Base-by-base conservation (phyloP, 2,888 invertebrate genomes). In the Heliconius charithonia region DNA sequence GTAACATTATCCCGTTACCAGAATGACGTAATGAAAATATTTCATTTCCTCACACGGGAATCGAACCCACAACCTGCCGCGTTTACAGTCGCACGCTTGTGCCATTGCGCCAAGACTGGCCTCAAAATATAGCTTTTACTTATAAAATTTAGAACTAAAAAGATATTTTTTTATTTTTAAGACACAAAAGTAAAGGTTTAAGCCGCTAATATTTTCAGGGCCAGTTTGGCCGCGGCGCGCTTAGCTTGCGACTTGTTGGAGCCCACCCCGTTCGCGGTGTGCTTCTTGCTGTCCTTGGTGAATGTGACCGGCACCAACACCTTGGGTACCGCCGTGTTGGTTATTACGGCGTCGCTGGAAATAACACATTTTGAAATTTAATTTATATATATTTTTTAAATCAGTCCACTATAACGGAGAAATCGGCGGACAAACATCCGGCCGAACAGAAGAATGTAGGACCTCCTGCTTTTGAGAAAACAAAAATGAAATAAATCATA, bases 151-250 rank as follows among this genome's bases (percentile, higher is more conserved):
- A 45, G 16, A 45, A 45, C 16, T 45, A 16, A 32, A 32, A 32
- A n/a, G n/a, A 45, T 16, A 45, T 13, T 13, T 45, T 16, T 45
- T 4, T 13, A 4, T 16, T 45, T 45, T 45, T 45, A 45, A 45
- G 4, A 41, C 13, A 51, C 51, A 41, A 37, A n/a, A 41, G 4
- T 32, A 27, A 25, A 6, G 12, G 22, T 19, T 32, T 69, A 81
- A 37, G 75, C 67, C 19, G 84, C 86, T n/a, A 96, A 86, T 29
- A 95, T 90, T 83, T 96, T 95, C 19, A 98, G 92, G 0, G 97
- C 98, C 78, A 97, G 95, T 89, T 98, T 98, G 0, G 98, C 96
- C 0, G 98, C 97, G 0, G 98, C 97, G 41, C 96, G 95, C 87
- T 97, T 97, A 0, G 98, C 98, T 86, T 96, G 95, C 22, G 92